Evolutionary conservation across 2,113 vertebrate genomes (phyloP).

Genomic region (Chaenocephalus aceratus): DNA sequence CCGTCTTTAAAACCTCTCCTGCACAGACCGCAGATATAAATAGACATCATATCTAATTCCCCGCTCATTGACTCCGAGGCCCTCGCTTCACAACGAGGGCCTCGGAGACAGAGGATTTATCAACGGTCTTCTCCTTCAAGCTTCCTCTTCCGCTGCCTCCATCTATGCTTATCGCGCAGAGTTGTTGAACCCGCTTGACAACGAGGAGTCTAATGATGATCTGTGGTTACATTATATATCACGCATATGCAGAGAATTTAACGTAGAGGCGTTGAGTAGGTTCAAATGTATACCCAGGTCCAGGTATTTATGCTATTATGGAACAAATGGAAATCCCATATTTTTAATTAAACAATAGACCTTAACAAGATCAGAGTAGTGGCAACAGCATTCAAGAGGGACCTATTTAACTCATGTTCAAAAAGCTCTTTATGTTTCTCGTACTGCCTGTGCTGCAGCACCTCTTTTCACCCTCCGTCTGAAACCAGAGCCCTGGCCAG

Average conservation of each 20-base stretch:
- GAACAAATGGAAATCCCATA: too few species aligned
- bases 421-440: too few species aligned
- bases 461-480: too few species aligned
- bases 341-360: too few species aligned
- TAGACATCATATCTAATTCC: constrained; percentile 53
- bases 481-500: too few species aligned
- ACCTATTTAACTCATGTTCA: too few species aligned
- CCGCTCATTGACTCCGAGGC: background rate
- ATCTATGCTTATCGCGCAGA: background rate
- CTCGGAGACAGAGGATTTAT: constrained; percentile 18
- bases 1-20: constrained; percentile 39
- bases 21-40: constrained; percentile 50
- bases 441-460: too few species aligned
- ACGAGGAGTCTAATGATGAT: background rate
- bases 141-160: background rate
- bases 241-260: background rate
- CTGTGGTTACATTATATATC: background rate
- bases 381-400: too few species aligned
- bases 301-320: too few species aligned
- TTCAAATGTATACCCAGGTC: background rate
- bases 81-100: background rate
- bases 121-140: constrained; percentile 6
- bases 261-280: background rate
- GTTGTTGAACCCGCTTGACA: background rate
- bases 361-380: too few species aligned